Percentiles rank a stretch among this genome's conserved stretches.
These are phyloP conservation scores for Eleginops maclovinus DNA, from an alignment of 2,113 vertebrate species.

Conservation along the genomic window DNA sequence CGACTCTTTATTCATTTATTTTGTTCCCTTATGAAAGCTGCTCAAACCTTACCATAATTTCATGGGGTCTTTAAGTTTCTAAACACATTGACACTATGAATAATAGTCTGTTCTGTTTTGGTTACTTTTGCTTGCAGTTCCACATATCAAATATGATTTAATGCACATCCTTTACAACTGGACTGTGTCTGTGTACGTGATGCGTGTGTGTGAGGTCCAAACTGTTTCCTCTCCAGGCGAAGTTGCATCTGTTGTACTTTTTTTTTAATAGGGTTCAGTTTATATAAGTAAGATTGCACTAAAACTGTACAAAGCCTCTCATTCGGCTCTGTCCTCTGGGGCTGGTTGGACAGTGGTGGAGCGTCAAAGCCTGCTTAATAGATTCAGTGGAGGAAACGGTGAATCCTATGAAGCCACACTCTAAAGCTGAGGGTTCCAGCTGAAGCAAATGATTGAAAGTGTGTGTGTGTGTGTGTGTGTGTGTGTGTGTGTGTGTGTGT, in stretches of 20 bases:
- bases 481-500: not conserved
- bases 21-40: not conserved
- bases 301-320: constrained; percentile 69
- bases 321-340: constrained; percentile 20
- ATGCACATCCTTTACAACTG: constrained; percentile 65
- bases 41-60: not conserved
- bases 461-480: not conserved
- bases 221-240: constrained; percentile 15
- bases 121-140: constrained; percentile 51
- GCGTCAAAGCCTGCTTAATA: not conserved
- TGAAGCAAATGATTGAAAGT: constrained; percentile 8
- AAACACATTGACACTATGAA: constrained; percentile 16
- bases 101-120: constrained; percentile 34
- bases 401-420: constrained; percentile 63
- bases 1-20: not conserved
- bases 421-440: constrained; percentile 60
- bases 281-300: constrained; percentile 72
- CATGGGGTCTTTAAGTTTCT: constrained; percentile 36
- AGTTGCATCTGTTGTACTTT: constrained; percentile 40
- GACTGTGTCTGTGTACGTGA: constrained; percentile 44
- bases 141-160: constrained; percentile 58
- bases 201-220: constrained; percentile 17
- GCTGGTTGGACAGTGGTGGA: constrained; percentile 24
- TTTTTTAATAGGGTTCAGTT: constrained; percentile 52
- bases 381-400: not conserved